A percentile compares a stretch with the other conserved stretches of the same genome.
Conservation (phyloP, 2,797 vertebrate species). For the Bradypodion ventrale region DNA sequence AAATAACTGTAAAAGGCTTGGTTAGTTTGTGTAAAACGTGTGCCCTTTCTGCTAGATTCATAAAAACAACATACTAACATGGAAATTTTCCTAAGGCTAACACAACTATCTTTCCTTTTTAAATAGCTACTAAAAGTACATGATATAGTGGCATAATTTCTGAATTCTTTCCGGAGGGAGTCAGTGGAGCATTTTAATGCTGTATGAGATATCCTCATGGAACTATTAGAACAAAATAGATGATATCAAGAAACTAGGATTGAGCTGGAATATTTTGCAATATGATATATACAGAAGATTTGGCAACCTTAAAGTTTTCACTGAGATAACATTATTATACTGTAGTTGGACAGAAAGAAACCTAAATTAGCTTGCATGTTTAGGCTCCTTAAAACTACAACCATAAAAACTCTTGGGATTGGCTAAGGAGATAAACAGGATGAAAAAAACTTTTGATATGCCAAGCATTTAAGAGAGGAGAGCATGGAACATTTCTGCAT, state of each 20-base stretch:
- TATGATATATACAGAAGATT: slow-evolving; percentile 8
- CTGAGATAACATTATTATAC: not conserved
- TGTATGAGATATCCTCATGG: slow-evolving; percentile 10
- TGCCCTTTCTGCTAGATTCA: not conserved
- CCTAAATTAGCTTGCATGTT: not conserved
- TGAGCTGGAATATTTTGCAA: slow-evolving; percentile 23
- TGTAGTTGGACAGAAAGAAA: slow-evolving; percentile 8
- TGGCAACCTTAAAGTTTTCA: slow-evolving; percentile 16
- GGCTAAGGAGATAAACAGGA: not conserved
- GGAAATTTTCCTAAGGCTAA: not conserved
- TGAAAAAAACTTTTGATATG: not conserved
- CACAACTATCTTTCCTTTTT: not conserved
- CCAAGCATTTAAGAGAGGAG: not conserved
- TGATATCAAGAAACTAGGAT: not conserved
- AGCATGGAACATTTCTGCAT: not conserved
- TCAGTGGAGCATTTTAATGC: not conserved
- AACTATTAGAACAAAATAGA: not conserved
- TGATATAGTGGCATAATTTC: not conserved
- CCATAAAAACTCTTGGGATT: not conserved
- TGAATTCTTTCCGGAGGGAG: no score
- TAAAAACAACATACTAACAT: not conserved
- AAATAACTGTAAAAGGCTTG: not conserved
- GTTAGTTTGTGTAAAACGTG: not conserved
- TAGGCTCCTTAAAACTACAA: slow-evolving; percentile 7
- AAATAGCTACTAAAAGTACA: not conserved